Evolutionary conservation across 2,797 vertebrate species (phyloP).

Genomic region (Streptopelia turtur): DNA sequence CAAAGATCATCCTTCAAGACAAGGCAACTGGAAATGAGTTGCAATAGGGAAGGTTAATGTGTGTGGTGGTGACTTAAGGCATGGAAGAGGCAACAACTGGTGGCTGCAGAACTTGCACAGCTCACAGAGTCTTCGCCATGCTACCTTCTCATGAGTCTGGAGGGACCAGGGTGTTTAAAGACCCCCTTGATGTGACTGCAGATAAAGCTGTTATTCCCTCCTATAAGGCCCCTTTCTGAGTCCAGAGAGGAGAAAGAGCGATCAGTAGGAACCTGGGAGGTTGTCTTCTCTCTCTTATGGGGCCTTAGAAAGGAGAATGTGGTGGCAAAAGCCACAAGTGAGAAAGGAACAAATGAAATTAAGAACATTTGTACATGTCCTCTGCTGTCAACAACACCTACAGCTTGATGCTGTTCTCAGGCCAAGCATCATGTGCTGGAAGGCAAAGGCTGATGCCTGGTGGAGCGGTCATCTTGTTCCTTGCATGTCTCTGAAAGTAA

Average conservation of each 20-base stretch:
- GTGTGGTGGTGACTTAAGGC: not conserved
- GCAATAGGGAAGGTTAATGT: not conserved
- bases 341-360: not conserved
- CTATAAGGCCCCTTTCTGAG: not conserved
- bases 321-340: not conserved
- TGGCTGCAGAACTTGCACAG: not conserved
- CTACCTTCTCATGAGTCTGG: not conserved
- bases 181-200: not conserved
- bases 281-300: not conserved
- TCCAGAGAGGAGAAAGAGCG: not conserved
- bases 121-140: not conserved
- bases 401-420: not conserved
- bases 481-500: not conserved
- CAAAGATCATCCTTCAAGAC: not conserved
- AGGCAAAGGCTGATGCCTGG: not conserved
- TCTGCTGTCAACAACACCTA: not conserved
- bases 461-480: not conserved
- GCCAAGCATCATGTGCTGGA: not conserved
- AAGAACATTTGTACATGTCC: not conserved
- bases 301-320: not conserved
- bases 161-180: not conserved
- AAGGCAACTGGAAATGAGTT: not conserved
- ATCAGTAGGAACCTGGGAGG: not conserved
- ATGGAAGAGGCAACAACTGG: not conserved
- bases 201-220: not conserved